Evolutionary conservation across 2,888 invertebrate genomes (phyloP), one percentile per base, ranked within the genome.

Genomic region (Aphidoletes aphidimyza): DNA sequence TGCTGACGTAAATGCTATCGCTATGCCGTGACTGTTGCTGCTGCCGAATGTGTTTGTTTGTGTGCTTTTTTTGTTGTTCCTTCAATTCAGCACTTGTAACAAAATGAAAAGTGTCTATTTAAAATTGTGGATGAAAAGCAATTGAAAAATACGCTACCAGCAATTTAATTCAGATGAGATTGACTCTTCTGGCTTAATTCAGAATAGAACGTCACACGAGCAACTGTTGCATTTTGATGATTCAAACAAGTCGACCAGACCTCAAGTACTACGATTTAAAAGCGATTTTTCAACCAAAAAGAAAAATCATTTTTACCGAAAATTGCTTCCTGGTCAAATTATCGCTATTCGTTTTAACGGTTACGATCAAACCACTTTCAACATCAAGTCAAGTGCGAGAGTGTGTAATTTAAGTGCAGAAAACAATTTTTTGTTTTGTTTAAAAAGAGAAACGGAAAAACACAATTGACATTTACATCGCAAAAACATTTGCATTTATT

Each of bases 111-210:
- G 22, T 81, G 22, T 37, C 37, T 37, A 81, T 81, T 81, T 69
- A 69, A 69, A 81, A 81, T 37, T 37, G 81, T 81, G 81, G 37
- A 37, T 81, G 81, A 81, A 81, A 81, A n/a, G 81, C 81, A 22
- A 81, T 36, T 5, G 78, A 1, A 14, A 69, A 69, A 30, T 17
- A 69, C 19, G 17, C 47, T 6, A 3, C 14, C 2, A 30, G 11
- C 14, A 3, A 54, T n/a, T 2, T 26, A 8, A 54, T 54, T 54
- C 5, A n/a, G 30, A 69, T 69, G 69, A 9, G 30, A n/a, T 26
- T 30, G 17, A 69, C 0, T 22, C 1, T 30, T 30, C 30, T 69
- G 19, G 14, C 69, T 22, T 26, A 54, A 3, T 69, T 69, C 69
- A 69, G 17, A 14, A 30, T 30, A 69, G 30, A 5, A 30, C 30